phyloP scores from a whole-genome alignment of 1,140 invertebrate species.

The Drosophila bipectinata region DNA sequence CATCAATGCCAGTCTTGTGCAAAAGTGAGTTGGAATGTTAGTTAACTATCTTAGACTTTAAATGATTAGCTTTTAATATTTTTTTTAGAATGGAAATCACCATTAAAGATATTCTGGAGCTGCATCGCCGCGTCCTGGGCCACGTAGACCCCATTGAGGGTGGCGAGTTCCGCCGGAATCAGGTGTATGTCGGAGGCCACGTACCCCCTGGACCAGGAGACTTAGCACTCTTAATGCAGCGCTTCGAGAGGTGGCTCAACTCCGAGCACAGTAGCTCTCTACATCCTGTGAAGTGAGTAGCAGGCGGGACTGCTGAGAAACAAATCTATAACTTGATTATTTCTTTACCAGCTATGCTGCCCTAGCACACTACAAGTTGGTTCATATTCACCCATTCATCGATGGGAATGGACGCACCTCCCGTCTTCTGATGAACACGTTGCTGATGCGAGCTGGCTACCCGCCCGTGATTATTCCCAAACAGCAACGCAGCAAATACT shows the following conservation, averaged over 20 bases:
- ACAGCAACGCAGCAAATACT: constrained; percentile 93
- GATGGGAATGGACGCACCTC: constrained; percentile 98
- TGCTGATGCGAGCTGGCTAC: constrained; percentile 99
- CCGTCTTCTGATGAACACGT: constrained; percentile 97
- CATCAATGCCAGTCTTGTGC: constrained; percentile 95
- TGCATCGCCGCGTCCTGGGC: constrained; percentile 96
- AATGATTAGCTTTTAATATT: constrained; percentile 5
- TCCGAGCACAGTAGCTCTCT: constrained; percentile 92
- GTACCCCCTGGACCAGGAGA: constrained; percentile 93
- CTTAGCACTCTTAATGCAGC: constrained; percentile 92
- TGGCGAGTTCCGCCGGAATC: constrained; percentile 91
- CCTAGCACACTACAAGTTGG: constrained; percentile 97
- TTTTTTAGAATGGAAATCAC: constrained; percentile 88
- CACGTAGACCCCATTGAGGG: constrained; percentile 96
- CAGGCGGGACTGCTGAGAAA: rapidly evolving
- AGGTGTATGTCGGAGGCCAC: constrained; percentile 97
- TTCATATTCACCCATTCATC: constrained; percentile 96
- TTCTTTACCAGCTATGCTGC: constrained; percentile 88
- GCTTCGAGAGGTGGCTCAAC: constrained; percentile 95
- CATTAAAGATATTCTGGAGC: constrained; percentile 95
- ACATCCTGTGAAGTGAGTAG: constrained; percentile 92
- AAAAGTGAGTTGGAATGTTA: constrained; percentile 84
- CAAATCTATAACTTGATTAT: neutral
- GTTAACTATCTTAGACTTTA: neutral
- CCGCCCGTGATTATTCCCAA: constrained; percentile 98